A percentile compares a stretch with the other conserved stretches of the same genome.
These are phyloP conservation scores for Columba livia DNA, from an alignment of 2,113 vertebrate species.

Conservation along the genomic window DNA sequence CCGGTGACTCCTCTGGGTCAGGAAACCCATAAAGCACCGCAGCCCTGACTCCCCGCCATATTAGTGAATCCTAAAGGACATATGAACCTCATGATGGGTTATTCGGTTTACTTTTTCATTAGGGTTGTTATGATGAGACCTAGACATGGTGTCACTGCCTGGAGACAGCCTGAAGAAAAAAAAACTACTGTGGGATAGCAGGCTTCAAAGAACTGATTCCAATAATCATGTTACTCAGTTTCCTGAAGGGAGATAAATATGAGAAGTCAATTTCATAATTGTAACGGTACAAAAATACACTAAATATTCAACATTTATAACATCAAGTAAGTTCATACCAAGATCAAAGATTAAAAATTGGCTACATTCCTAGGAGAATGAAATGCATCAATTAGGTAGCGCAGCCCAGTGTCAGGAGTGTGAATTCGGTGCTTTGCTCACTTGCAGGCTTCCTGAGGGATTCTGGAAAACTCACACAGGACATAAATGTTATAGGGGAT, in stretches of 20 bases:
- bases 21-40: conserved; percentile 45
- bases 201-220: conserved; percentile 23
- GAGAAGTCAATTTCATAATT: conserved; percentile 16
- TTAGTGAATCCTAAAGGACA: conserved; percentile 50
- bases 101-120: conserved; percentile 51
- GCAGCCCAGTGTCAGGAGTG: neutral
- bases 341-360: conserved; percentile 48
- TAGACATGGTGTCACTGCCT: conserved; percentile 66
- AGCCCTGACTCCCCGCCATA: conserved; percentile 15
- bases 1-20: conserved; percentile 60
- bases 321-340: neutral
- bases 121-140: conserved; percentile 41
- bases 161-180: conserved; percentile 53
- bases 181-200: neutral
- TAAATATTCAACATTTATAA: conserved; percentile 38
- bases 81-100: conserved; percentile 18
- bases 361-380: neutral
- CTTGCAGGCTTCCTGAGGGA: neutral
- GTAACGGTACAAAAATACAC: neutral
- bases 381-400: neutral
- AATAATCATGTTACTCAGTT: conserved; percentile 16
- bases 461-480: neutral
- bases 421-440: neutral
- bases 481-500: neutral
- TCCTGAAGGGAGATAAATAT: conserved; percentile 41